phyloP scores from a whole-genome alignment of 2,113 vertebrate genomes.

The Sus scrofa region T2T-Sscrofa CM000812.6:8225501-8226000 shows the following conservation, averaged over 20 bases:
- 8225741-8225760: not conserved
- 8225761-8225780: not conserved
- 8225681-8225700: not conserved
- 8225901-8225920: not conserved
- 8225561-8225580: not conserved
- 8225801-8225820: not conserved
- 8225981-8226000: not conserved
- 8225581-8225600: not conserved
- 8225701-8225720: not conserved
- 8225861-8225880: not conserved
- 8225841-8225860: not conserved
- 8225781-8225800: not conserved
- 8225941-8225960: not conserved
- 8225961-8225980: not conserved
- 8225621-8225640: not conserved
- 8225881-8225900: not conserved
- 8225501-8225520: not conserved
- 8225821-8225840: not conserved
- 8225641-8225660: not conserved
- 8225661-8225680: slow-evolving; percentile 37
- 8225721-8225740: not conserved
- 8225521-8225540: not conserved
- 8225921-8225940: not conserved
- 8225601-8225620: not conserved
- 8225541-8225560: fast-evolving